These are phyloP conservation scores for Ennomos fuscantarius DNA, from an alignment of 2,888 invertebrate species.

Conservation along the genomic window DNA sequence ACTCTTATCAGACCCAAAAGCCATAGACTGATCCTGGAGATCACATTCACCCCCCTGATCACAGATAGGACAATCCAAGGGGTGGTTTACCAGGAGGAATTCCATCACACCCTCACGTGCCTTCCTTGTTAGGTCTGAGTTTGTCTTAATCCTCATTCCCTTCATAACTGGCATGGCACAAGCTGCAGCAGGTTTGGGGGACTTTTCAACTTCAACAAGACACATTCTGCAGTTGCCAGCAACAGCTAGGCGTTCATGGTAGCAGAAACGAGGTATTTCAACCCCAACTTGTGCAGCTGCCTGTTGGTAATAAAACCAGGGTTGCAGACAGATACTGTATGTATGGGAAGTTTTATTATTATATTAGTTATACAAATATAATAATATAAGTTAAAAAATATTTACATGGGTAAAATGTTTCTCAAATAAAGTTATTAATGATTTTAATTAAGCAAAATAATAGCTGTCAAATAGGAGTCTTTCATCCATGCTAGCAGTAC, in stretches of 20 bases:
- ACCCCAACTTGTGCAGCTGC: constrained; percentile 98
- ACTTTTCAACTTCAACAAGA: constrained; percentile 99
- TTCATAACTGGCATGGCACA: constrained; percentile 99
- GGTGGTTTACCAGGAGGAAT: constrained; percentile 98
- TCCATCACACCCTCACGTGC: constrained; percentile 97
- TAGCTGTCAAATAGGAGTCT: too few relatives aligned
- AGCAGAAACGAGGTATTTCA: constrained; percentile 99
- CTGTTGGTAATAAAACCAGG: constrained; percentile 71
- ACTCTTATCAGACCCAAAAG: constrained; percentile 97
- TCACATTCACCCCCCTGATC: constrained; percentile 98
- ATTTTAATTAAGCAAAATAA: too few relatives aligned
- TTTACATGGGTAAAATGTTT: too few relatives aligned
- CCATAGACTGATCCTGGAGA: constrained; percentile 99
- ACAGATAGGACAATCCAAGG: constrained; percentile 99
- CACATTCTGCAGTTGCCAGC: constrained; percentile 99
- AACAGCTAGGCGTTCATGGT: constrained; percentile 98
- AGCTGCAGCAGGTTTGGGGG: constrained; percentile 98
- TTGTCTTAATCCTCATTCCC: constrained; percentile 99
- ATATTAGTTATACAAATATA: too few relatives aligned
- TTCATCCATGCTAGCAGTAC: too few relatives aligned
- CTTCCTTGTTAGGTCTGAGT: constrained; percentile 95
- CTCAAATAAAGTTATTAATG: too few relatives aligned
- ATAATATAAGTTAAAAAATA: too few relatives aligned
- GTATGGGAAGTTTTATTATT: too few relatives aligned
- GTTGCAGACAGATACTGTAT: too few relatives aligned